phyloP scores from a whole-genome alignment of 2,113 vertebrate genomes.

The Zonotrichia leucophrys region DNA sequence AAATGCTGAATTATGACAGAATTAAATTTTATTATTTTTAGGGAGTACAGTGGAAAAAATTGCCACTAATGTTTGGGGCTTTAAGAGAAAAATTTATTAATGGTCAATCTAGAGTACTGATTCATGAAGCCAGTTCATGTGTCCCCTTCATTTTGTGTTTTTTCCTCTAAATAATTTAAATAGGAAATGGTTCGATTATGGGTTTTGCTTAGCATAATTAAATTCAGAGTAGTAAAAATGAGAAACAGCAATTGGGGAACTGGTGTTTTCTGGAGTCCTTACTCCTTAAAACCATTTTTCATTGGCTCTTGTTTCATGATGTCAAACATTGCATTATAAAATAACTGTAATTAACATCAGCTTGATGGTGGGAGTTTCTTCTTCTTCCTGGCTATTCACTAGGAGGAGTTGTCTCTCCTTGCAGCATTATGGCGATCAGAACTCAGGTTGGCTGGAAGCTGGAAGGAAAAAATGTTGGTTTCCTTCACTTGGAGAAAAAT shows the following conservation, averaged over 20 bases:
- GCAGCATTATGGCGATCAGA: neutral
- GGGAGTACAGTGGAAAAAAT: neutral
- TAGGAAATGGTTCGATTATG: neutral
- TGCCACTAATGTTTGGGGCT: neutral
- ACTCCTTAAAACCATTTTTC: neutral
- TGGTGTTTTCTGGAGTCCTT: neutral
- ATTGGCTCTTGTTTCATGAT: neutral
- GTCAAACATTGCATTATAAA: neutral
- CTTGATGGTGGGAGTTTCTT: neutral
- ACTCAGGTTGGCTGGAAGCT: neutral
- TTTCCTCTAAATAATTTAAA: neutral
- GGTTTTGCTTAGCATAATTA: neutral
- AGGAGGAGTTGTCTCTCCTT: neutral
- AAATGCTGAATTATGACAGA: neutral
- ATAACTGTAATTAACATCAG: neutral
- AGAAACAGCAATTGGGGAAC: neutral
- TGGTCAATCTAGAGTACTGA: neutral
- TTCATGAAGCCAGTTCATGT: neutral
- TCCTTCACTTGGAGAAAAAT: neutral
- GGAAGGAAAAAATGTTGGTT: accelerated
- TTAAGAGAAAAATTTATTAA: neutral
- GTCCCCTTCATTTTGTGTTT: neutral
- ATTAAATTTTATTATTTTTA: neutral
- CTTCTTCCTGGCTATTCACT: neutral
- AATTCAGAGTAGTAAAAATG: neutral